phyloP scores from a whole-genome alignment of 2,888 invertebrate species.

The Acanthoscelides obtectus region DNA sequence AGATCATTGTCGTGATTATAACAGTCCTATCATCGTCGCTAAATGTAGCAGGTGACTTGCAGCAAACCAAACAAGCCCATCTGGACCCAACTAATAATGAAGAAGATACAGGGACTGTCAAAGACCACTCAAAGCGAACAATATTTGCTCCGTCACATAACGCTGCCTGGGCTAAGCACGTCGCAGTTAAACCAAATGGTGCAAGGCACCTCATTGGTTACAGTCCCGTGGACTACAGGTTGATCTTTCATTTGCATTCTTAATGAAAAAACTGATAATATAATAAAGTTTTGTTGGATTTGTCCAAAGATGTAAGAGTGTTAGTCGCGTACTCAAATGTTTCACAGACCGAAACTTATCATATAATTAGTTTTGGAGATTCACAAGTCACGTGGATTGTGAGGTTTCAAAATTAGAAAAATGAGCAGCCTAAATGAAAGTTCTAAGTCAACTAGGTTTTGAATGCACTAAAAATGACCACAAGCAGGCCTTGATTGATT shows the following conservation, averaged over 20 bases:
- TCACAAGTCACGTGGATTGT: too few species aligned
- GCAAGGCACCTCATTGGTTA: constrained; percentile 36
- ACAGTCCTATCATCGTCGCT: background rate
- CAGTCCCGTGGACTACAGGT: constrained; percentile 33
- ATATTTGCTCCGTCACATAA: constrained; percentile 30
- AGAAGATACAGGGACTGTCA: background rate
- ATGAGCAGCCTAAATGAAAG: too few species aligned
- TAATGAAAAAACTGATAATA: background rate
- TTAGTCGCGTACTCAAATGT: too few species aligned
- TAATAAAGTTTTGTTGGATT: too few species aligned
- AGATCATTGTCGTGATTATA: constrained; percentile 17
- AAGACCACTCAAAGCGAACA: constrained; percentile 39
- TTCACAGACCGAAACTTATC: too few species aligned
- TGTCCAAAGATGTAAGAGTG: too few species aligned
- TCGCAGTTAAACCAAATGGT: constrained; percentile 34
- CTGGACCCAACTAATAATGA: constrained; percentile 32
- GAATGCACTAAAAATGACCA: too few species aligned
- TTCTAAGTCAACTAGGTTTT: too few species aligned
- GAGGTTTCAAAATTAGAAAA: too few species aligned
- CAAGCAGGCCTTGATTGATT: too few species aligned
- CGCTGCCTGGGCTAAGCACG: constrained; percentile 37
- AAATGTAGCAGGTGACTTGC: background rate
- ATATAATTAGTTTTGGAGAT: too few species aligned
- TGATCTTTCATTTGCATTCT: background rate
- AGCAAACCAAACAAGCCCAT: constrained; percentile 24